Percentiles rank a stretch among this genome's conserved stretches.
phyloP scores from a whole-genome alignment of 2,113 vertebrate species.

The Illadopsis cleaveri region DNA sequence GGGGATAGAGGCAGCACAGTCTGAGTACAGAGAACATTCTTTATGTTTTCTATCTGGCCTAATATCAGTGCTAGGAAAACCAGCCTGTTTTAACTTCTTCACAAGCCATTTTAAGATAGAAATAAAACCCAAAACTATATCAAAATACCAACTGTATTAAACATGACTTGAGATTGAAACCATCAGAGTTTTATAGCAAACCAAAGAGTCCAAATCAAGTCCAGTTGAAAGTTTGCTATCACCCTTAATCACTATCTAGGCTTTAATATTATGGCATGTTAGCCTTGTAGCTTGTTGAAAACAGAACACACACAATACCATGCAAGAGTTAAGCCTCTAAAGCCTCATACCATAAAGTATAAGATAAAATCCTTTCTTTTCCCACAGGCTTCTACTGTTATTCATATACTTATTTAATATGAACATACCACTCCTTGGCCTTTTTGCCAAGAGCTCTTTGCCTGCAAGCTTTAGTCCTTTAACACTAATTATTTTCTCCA shows the following conservation, averaged over 20 bases:
- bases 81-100: background rate
- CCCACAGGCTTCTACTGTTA: background rate
- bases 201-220: background rate
- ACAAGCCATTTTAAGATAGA: background rate
- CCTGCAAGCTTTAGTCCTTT: constrained; percentile 74
- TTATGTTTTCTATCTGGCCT: background rate
- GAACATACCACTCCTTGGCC: constrained; percentile 83
- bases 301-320: background rate
- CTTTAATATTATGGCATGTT: background rate
- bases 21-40: background rate
- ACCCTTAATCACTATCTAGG: background rate
- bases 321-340: background rate
- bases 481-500: constrained; percentile 74
- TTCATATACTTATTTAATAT: background rate
- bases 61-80: background rate
- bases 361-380: background rate
- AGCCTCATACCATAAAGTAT: background rate
- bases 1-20: background rate
- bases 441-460: constrained; percentile 79
- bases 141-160: background rate
- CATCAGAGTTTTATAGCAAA: background rate
- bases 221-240: background rate
- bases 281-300: background rate
- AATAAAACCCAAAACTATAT: background rate
- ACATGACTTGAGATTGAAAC: background rate